Evolutionary conservation across 2,888 invertebrate genomes (phyloP).

Genomic region (Dendrolimus pini): DNA sequence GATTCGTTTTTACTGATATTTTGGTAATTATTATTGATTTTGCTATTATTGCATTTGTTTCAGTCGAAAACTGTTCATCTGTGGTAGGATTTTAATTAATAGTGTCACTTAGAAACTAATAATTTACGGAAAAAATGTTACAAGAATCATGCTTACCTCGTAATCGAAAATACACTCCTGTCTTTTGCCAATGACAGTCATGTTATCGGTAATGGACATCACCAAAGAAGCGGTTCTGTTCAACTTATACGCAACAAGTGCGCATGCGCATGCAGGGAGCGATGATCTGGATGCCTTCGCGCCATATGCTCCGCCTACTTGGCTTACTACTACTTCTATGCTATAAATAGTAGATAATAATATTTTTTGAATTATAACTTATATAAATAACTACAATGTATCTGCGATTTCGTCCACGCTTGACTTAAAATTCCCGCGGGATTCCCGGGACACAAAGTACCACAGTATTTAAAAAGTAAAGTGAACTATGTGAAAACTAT

Average conservation of each 20-base stretch:
- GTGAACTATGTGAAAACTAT: no score
- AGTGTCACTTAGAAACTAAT: no score
- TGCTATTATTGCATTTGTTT: no score
- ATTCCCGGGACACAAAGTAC: no score
- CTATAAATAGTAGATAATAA: conserved; percentile 44
- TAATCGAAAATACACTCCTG: conserved; percentile 64
- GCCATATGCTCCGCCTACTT: conserved; percentile 90
- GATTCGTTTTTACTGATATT: no score
- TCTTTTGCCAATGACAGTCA: conserved; percentile 78
- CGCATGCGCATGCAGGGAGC: conserved; percentile 79
- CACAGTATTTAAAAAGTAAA: not conserved
- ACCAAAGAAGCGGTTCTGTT: conserved; percentile 79
- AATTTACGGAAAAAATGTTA: no score
- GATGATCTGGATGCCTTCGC: conserved; percentile 82
- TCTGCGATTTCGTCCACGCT: no score
- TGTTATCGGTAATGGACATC: conserved; percentile 80
- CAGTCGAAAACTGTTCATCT: no score
- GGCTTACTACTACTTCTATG: conserved; percentile 82
- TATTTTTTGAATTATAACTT: not conserved
- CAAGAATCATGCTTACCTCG: conserved; percentile 43
- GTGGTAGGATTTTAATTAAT: no score
- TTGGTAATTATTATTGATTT: no score
- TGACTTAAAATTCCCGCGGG: no score
- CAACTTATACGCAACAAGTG: conserved; percentile 79
- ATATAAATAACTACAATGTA: not conserved